Base-by-base conservation (phyloP, 1,140 invertebrate species). In the Yoshiicerus persimilis region DNA sequence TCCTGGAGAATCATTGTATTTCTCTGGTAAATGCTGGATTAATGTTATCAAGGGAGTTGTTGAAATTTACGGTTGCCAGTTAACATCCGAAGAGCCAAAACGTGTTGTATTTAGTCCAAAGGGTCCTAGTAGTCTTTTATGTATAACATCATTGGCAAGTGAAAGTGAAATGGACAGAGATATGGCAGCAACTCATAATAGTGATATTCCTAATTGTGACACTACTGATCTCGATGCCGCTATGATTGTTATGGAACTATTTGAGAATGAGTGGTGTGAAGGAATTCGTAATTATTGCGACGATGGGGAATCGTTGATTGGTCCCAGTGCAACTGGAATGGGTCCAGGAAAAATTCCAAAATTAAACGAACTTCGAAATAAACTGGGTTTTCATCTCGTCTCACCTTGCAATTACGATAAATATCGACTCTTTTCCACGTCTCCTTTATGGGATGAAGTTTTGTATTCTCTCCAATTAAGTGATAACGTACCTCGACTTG, bases 181-280 rank as follows among this genome's bases (percentile, higher is more conserved):
- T 13, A 27, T 66, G 20, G 16, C n/a, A 0, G 9, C 27, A 8
- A 38, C 25, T 62, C 83, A 10, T 2, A 23, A 27, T 23, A 30
- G 13, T 56, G 38, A 32, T 20, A 66, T 36, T 36, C 32, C 85
- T 11, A 1, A 30, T 3, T 1, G 11, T 20, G 47, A 62, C 4
- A 10, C 80, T 16, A n/a, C 23, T 3, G 70, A 56, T 25, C n/a
- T n/a, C n/a, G 41, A 86, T 4, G 39, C 41, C 3, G 25, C 80
- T 4, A 11, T 86, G 10, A 27, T 89, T 13, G 41, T 89, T 0
- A 30, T 89, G 62, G 80, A 85, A 62, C 56, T 87, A 36, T 86
- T 89, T 83, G 88, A 89, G 11, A 86, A 86, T 84, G 62, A 75
- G 16, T 89, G 86, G 86, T 38, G 25, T 41, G 62, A 86, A 10